Conservation (phyloP, 2,797 vertebrate genomes). For the Pteropus rufus region DNA sequence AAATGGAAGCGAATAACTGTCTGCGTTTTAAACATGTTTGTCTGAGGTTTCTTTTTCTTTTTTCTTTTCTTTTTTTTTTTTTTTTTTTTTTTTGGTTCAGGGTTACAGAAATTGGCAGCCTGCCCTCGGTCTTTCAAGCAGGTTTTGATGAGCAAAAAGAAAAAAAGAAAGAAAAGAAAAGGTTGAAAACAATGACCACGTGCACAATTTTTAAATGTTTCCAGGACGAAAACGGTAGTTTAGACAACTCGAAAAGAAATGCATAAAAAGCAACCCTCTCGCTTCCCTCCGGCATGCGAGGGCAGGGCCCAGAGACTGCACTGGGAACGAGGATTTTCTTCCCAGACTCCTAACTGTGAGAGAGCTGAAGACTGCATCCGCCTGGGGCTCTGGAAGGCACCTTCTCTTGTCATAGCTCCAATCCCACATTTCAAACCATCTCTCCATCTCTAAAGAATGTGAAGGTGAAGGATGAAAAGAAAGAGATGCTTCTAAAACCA, state of each 20-base stretch:
- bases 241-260: not conserved
- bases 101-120: conserved; percentile 46
- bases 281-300: not conserved
- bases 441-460: not conserved
- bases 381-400: not conserved
- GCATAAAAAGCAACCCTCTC: not conserved
- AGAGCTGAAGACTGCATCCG: rapidly evolving
- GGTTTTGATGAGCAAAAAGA: not conserved
- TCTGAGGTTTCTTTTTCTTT: not conserved
- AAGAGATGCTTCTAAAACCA: not conserved
- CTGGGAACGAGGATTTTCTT: rapidly evolving
- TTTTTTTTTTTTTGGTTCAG: not conserved
- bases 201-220: conserved; percentile 5
- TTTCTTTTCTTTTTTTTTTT: not conserved
- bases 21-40: not conserved
- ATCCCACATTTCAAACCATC: not conserved
- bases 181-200: not conserved
- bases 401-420: not conserved
- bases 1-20: not conserved
- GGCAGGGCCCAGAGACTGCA: not conserved
- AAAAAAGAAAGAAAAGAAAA: not conserved
- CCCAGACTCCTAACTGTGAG: rapidly evolving
- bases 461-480: not conserved
- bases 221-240: not conserved
- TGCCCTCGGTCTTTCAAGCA: conserved; percentile 31